phyloP scores from a whole-genome alignment of 2,888 invertebrate genomes.

The Pheosia gnoma region DNA sequence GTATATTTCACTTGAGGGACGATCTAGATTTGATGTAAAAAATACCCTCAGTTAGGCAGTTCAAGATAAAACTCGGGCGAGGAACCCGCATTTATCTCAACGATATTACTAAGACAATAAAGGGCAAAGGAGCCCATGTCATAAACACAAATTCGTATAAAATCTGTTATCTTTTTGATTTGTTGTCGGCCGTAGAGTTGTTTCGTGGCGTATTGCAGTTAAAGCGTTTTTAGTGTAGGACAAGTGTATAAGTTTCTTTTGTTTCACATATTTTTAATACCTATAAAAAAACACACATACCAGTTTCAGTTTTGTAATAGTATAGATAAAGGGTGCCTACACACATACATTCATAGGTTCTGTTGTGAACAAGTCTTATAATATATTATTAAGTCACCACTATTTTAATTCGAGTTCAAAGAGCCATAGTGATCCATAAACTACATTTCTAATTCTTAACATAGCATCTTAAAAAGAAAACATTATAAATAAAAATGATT shows the following conservation, averaged over 20 bases:
- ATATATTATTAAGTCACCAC: no score
- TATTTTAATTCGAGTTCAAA: no score
- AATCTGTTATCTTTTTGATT: constrained; percentile 41
- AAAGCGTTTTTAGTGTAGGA: neutral
- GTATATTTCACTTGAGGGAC: constrained; percentile 11
- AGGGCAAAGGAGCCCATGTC: constrained; percentile 33
- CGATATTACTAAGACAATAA: constrained; percentile 46
- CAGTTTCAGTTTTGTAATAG: no score
- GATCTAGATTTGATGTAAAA: constrained; percentile 23
- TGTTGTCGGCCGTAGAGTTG: constrained; percentile 27
- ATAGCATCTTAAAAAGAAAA: no score
- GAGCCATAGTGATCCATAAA: no score
- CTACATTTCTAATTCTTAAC: no score
- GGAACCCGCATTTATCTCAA: constrained; percentile 32
- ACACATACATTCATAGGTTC: no score
- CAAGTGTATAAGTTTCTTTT: neutral
- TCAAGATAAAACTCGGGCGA: constrained; percentile 8
- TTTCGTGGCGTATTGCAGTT: constrained; percentile 17
- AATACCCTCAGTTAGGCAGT: constrained; percentile 11
- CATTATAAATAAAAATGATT: no score
- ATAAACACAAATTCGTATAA: constrained; percentile 41
- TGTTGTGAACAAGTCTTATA: no score
- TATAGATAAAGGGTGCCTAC: no score
- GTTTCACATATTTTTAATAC: no score
- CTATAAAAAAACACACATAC: no score